phyloP scores from a whole-genome alignment of 2,888 invertebrate genomes.

The Stenodema calcarata region DNA sequence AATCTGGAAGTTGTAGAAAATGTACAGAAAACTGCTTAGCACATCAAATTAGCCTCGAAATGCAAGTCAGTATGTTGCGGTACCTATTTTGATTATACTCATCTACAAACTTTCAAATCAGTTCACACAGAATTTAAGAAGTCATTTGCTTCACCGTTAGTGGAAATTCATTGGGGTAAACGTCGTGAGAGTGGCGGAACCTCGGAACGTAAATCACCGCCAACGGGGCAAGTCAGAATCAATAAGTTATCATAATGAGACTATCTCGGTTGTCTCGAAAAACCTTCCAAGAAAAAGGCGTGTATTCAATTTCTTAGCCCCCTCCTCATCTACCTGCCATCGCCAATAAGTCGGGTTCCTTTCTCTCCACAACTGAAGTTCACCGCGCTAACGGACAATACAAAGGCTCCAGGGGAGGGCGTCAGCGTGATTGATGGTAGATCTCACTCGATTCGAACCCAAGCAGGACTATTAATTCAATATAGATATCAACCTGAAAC shows the following conservation, averaged over 20 bases:
- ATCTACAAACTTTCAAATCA: background rate
- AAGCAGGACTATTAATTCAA: constrained; percentile 35
- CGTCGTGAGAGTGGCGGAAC: background rate
- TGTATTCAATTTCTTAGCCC: background rate
- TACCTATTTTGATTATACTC: no score
- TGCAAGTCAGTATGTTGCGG: no score
- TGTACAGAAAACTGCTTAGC: no score
- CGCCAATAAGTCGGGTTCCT: background rate
- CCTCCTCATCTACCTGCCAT: background rate
- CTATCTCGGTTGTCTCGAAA: background rate
- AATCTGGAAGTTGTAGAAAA: no score
- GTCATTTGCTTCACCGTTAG: background rate
- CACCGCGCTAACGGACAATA: constrained; percentile 1
- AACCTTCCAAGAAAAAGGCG: background rate
- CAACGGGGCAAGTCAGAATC: background rate
- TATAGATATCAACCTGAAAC: constrained; percentile 42
- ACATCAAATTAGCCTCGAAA: no score
- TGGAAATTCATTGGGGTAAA: background rate
- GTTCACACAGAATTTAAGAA: background rate
- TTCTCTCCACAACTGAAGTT: background rate
- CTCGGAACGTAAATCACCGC: background rate
- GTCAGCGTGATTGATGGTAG: constrained; percentile 15
- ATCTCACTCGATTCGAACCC: background rate
- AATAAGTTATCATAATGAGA: constrained; percentile 2
- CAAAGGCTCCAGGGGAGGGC: constrained; percentile 12